Base-by-base conservation (phyloP, 2,797 vertebrate species). In the Holocentrus rufus region DNA sequence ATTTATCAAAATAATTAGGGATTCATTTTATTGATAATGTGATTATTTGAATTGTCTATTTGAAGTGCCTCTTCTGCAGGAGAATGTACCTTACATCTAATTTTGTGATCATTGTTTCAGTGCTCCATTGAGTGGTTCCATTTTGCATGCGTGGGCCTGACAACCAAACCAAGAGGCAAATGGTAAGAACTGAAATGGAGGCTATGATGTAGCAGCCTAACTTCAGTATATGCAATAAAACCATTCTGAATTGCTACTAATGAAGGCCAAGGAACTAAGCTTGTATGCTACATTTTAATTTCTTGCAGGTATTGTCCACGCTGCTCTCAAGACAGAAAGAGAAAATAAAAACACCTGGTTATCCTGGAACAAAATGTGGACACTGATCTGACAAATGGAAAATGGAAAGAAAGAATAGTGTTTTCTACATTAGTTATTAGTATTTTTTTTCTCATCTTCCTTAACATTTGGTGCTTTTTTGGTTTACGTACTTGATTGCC, bases 71-170 rank as follows among this genome's bases (percentile, higher is more conserved):
- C 30, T 42, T 68, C 61, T 71, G 27, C 20, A 67, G 44, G 13
- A 63, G 27, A 67, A 7, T 55, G 52, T 59, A 17, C 10, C 4
- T 80, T 23, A 0, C 72, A 1, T 8, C 15, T 74, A 58, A 54
- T 79, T 60, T 67, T 69, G 13, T 75, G 14, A 76, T 68, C 2
- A 63, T 64, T 67, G 66, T 62, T 39, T 50, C 15, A 99, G 98
- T 99, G 98, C 90, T 98, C 97, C 86, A 99, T 98, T 42, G 98
- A 99, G 87, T 99, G 98, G 98, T 99, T 99, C 93, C 98, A 99
- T 93, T 99, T 99, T 87, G 96, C 98, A 78, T 99, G 98, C 72
- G 97, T 99, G 81, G 96, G 97, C 76, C 93, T 99, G 87, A 96
- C 96, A 30, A 98, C 96, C 88, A 99, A 99, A 90, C 98, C 98